phyloP scores from a whole-genome alignment of 2,113 vertebrate genomes.

The Actenoides lindsayi region DNA sequence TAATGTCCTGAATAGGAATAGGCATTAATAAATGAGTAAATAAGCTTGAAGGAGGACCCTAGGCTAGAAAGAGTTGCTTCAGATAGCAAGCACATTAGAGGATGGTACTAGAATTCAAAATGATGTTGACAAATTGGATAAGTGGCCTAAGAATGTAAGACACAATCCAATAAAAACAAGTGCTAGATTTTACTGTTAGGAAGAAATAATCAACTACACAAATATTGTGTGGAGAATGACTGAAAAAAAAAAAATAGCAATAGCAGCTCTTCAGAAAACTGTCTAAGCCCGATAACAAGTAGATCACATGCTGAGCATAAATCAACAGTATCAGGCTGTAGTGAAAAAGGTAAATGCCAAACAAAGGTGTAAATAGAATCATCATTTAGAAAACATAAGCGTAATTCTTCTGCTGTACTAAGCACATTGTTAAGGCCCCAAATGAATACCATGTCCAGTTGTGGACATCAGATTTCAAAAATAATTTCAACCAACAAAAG shows the following conservation, averaged over 20 bases:
- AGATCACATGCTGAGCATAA: neutral
- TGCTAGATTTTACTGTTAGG: neutral
- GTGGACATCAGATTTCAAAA: neutral
- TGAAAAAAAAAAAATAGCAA: neutral
- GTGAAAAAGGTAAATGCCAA: neutral
- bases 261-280: neutral
- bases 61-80: neutral
- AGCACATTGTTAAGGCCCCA: neutral
- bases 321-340: neutral
- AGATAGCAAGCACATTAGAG: neutral
- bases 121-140: neutral
- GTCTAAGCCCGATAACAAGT: neutral
- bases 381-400: neutral
- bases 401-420: neutral
- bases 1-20: neutral
- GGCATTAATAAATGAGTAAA: neutral
- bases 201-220: neutral
- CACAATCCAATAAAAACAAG: neutral
- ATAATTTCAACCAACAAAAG: neutral
- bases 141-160: neutral
- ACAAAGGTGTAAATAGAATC: neutral
- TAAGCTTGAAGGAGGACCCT: neutral
- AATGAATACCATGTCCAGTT: neutral
- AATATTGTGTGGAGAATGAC: neutral
- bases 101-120: neutral